Base-by-base conservation (phyloP, 92 coral and sea anemone genomes). In the Palythoa caribaeorum region DNA sequence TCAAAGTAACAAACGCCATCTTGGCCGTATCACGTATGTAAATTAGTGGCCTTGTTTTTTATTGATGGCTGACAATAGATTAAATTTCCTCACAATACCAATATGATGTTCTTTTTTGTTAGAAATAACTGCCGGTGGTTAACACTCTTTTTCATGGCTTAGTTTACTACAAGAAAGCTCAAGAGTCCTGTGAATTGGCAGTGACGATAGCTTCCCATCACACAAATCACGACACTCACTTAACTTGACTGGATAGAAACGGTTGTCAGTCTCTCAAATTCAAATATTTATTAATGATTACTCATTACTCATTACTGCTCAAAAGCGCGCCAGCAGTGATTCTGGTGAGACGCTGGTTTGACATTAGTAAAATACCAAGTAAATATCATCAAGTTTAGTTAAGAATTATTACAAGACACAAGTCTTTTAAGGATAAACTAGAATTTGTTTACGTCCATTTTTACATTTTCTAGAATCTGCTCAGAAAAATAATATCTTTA, bases 231-330 rank as follows among this genome's bases (percentile, higher is more conserved):
- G 20, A 53, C 44, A 50, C 65, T 21, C 28, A 5, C 17, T 14
- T 70, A 47, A 19, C 3, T 70, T 20, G 12, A 54, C n/a, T 19
- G 6, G 3, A 38, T n/a, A 19, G 40, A 44, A 66, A 66, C 86
- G 86, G 75, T 47, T 76, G 75, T 36, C 16, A 5, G 20, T 9
- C 2, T 15, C 17, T 7, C 9, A 10, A 48, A 14, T 52, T 65
- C 76, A 81, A 81, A 81, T 44, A 81, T 81, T 81, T 81, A 66
- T 81, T 81, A 81, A 81, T 68, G 76, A 81, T 81, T 66, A 65
- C 76, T 81, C 55, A 81, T 81, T 66, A 65, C 76, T 81, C 55
- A 81, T 81, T 81, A 81, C 63, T 65, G 48, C 66, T 68, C 20
- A 65, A 81, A 74, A 66, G 73, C 76, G 74, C 35, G 40, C 75